Evolutionary conservation across 2,797 vertebrate species (phyloP).

Genomic region (Coranthus polyacanthus): DNA sequence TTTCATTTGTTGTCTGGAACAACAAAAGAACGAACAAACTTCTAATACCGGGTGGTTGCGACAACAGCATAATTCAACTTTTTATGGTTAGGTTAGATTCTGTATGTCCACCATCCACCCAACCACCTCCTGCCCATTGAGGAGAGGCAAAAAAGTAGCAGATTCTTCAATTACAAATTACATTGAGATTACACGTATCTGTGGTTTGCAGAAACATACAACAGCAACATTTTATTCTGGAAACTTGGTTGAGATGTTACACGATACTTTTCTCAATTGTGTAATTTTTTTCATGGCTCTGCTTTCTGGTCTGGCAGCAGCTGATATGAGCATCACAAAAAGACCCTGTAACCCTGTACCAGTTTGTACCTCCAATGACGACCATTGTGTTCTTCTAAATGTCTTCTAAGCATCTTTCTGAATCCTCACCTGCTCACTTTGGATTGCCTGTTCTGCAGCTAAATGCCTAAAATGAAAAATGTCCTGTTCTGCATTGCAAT

Average conservation of each 20-base stretch:
- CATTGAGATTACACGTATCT: too few relatives aligned
- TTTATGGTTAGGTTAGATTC: too few relatives aligned
- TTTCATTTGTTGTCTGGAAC: too few relatives aligned
- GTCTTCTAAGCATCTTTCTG: background rate
- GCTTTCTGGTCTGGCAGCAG: constrained; percentile 35
- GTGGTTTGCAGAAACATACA: too few relatives aligned
- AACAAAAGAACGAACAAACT: too few relatives aligned
- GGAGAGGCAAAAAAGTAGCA: too few relatives aligned
- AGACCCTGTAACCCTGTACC: background rate
- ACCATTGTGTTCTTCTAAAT: background rate
- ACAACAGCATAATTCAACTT: too few relatives aligned
- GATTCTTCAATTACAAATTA: too few relatives aligned
- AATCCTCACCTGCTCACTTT: constrained; percentile 16
- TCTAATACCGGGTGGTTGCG: too few relatives aligned
- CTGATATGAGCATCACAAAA: constrained; percentile 1
- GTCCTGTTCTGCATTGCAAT: constrained; percentile 33
- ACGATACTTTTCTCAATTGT: constrained; percentile 24
- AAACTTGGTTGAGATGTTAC: constrained; percentile 9
- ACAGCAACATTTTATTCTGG: too few relatives aligned
- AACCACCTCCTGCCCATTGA: too few relatives aligned
- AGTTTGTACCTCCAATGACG: constrained; percentile 9
- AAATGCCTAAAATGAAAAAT: constrained; percentile 31
- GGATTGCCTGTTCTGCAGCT: constrained; percentile 2
- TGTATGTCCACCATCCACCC: too few relatives aligned
- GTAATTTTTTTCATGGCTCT: constrained; percentile 32